phyloP scores from a whole-genome alignment of 2,113 vertebrate species.

The Forbesichthys papilliferus region DNA sequence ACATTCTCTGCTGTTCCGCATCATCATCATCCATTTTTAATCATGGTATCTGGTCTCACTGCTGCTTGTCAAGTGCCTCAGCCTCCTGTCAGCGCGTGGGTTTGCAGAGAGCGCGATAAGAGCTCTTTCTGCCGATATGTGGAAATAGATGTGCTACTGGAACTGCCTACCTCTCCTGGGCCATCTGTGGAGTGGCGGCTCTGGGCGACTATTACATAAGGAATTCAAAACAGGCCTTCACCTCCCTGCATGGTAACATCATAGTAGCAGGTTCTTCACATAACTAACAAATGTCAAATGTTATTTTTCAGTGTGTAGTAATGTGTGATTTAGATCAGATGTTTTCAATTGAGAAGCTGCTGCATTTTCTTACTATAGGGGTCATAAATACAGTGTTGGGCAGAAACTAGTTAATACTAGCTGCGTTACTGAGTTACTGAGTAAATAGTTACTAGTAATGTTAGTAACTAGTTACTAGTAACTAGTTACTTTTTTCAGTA shows the following conservation, averaged over 20 bases:
- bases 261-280: conserved; percentile 45
- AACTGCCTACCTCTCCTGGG: conserved; percentile 69
- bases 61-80: conserved; percentile 66
- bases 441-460: too few species aligned
- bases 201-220: conserved; percentile 63
- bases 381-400: too few species aligned
- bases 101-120: conserved; percentile 58
- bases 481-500: too few species aligned
- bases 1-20: conserved; percentile 36
- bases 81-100: conserved; percentile 69
- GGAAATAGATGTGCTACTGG: conserved; percentile 67
- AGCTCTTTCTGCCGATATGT: conserved; percentile 65
- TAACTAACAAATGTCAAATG: conserved; percentile 37
- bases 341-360: background rate
- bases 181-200: conserved; percentile 65
- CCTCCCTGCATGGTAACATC: conserved; percentile 39
- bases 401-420: too few species aligned
- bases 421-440: too few species aligned
- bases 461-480: too few species aligned
- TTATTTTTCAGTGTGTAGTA: conserved; percentile 14
- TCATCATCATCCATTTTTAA: conserved; percentile 72
- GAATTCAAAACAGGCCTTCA: conserved; percentile 44
- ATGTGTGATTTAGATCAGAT: background rate
- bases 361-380: too few species aligned
- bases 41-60: conserved; percentile 58